Conservation (phyloP, 2,888 invertebrate genomes). For the Amitus sp. region DNA sequence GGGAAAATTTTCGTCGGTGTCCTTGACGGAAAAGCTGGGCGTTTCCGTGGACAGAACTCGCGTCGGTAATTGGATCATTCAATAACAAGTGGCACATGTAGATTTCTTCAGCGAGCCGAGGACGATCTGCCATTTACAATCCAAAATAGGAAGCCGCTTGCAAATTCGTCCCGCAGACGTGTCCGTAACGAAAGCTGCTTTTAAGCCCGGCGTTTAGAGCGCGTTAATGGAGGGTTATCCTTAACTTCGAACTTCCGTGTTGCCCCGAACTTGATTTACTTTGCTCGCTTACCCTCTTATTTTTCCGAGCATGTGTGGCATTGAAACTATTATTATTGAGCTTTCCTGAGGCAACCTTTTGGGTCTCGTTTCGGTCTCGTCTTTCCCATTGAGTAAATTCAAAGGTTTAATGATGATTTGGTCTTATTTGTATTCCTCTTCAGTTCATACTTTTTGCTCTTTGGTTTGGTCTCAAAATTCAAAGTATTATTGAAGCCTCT, state of each 20-base stretch:
- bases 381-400: too few species aligned
- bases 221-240: constrained; percentile 46
- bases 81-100: constrained; percentile 28
- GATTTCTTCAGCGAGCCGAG: constrained; percentile 26
- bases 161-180: constrained; percentile 24
- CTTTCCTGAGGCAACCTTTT: too few species aligned
- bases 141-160: constrained; percentile 31
- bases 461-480: too few species aligned
- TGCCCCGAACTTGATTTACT: constrained; percentile 6
- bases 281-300: background rate
- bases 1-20: too few species aligned
- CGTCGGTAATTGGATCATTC: constrained; percentile 29
- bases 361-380: too few species aligned
- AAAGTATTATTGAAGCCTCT: too few species aligned
- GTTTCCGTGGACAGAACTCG: background rate
- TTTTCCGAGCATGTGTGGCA: too few species aligned
- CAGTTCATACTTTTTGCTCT: too few species aligned
- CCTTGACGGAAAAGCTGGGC: background rate
- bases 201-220: constrained; percentile 41
- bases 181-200: constrained; percentile 27
- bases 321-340: too few species aligned
- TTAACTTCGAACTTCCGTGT: constrained; percentile 32
- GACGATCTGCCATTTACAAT: constrained; percentile 37
- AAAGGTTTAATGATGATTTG: too few species aligned
- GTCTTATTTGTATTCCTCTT: too few species aligned